Evolutionary conservation across 2,888 invertebrate species (phyloP), one percentile per base, ranked within the genome.

Genomic region (Dorcus parallelipipedus): DNA sequence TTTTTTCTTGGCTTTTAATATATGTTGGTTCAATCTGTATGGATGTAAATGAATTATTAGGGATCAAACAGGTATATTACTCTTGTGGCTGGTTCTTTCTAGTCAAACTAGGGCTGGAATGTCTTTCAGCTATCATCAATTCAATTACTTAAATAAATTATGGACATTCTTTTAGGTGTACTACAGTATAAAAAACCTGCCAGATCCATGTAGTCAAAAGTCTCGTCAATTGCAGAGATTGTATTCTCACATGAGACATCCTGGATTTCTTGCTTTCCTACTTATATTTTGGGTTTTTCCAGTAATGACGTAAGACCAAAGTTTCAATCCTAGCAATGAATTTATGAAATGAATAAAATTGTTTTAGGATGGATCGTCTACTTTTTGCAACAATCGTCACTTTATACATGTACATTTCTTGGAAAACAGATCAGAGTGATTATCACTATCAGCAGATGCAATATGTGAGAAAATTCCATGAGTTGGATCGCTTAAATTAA

Each of bases 21-120:
- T 86, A 83, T 66, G 80, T 83, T 20, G 86, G 85, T 7, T 82
- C 83, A 64, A 75, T 86, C 47, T 83, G 85, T 67, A 83, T 86
- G 81, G 86, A 86, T 69, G 76, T 85, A 20, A 80, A 82, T 0
- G 86, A 86, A 68, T 71, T 86, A 3, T 67, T 83, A 26, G 86
- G 86, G 3, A 71, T 86, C 4, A 86, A 86, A 69, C 86, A 86
- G 73, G 80, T 80, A 67, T 52, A 48, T 40, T 26, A 43, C 58
- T 43, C 3, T 17, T 23, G 23, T 51, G 26, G 50, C 10, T 56
- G 3, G 6, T 47, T 17, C 38, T 48, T 2, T 14, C 43, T 23
- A 45, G 14, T 10, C 40, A 7, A 52, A 20, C 41, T 49, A 14
- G 7, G 26, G 2, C 2, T 26, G 5, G 26, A 26, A 26, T 26